Evolutionary conservation across 2,113 vertebrate species (phyloP).

Genomic region (Camelus dromedarius): DNA sequence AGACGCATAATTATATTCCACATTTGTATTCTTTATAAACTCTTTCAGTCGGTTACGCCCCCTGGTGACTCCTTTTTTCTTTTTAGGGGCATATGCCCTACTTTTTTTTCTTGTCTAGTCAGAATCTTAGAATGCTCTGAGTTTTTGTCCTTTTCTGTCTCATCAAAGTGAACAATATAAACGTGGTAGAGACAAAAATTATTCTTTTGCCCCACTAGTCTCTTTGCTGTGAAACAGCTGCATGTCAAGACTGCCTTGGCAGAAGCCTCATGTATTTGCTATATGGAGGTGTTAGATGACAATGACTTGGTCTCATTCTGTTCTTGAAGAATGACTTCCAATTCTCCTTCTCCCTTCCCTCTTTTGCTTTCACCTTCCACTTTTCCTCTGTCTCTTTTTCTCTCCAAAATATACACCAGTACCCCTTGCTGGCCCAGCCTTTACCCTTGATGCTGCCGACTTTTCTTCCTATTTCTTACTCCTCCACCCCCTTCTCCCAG

Average conservation of each 20-base stretch:
- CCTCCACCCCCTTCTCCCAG: not conserved
- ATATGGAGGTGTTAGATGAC: not conserved
- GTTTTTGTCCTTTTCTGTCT: not conserved
- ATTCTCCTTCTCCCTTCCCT: not conserved
- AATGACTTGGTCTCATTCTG: not conserved
- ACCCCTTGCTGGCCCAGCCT: not conserved
- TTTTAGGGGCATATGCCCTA: not conserved
- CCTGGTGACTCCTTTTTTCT: not conserved
- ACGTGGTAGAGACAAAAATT: not conserved
- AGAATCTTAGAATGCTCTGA: constrained; percentile 7
- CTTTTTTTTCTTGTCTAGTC: not conserved
- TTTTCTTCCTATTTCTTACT: not conserved
- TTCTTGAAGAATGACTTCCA: not conserved
- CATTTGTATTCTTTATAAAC: not conserved
- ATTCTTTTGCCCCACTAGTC: not conserved
- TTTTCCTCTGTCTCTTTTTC: not conserved
- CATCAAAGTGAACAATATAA: not conserved
- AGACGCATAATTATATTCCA: not conserved
- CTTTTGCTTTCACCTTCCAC: not conserved
- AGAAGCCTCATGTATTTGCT: not conserved
- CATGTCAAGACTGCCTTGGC: not conserved
- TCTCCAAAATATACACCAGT: not conserved
- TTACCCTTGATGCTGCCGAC: not conserved
- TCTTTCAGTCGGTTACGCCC: not conserved
- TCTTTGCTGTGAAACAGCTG: not conserved